These are phyloP conservation scores for Dynastes hyllus DNA, from an alignment of 2,888 invertebrate species.

Conservation along the genomic window DNA sequence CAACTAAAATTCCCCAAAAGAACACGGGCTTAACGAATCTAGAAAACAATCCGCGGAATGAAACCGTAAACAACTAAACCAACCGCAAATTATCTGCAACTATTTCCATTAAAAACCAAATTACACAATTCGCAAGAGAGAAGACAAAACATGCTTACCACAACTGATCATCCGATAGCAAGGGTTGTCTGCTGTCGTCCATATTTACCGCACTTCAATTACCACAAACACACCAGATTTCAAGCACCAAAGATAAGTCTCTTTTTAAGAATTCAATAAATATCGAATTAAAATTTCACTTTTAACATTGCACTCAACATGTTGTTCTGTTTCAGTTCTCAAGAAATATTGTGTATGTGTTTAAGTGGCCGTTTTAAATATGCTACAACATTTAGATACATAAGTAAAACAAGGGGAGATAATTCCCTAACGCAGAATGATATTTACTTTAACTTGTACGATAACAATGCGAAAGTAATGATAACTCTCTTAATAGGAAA, in stretches of 20 bases:
- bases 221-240: not conserved
- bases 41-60: not conserved
- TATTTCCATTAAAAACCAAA: slow-evolving; percentile 4
- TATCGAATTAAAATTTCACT: not conserved
- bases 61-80: not conserved
- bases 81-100: not conserved
- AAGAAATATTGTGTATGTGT: not conserved
- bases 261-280: not conserved
- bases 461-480: not conserved
- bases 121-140: not conserved
- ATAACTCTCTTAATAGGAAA: not conserved
- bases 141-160: slow-evolving; percentile 51
- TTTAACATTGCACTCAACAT: not conserved
- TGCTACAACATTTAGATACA: not conserved
- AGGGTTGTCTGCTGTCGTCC: slow-evolving; percentile 50
- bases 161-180: slow-evolving; percentile 51
- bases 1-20: too few species aligned
- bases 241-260: not conserved
- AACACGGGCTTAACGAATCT: not conserved
- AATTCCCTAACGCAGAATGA: not conserved
- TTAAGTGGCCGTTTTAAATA: not conserved
- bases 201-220: slow-evolving; percentile 27
- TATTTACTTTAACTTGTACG: slow-evolving; percentile 4
- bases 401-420: not conserved
- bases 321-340: not conserved